Conservation (phyloP, 2,113 vertebrate genomes). For the Beaufortia kweichowensis region DNA sequence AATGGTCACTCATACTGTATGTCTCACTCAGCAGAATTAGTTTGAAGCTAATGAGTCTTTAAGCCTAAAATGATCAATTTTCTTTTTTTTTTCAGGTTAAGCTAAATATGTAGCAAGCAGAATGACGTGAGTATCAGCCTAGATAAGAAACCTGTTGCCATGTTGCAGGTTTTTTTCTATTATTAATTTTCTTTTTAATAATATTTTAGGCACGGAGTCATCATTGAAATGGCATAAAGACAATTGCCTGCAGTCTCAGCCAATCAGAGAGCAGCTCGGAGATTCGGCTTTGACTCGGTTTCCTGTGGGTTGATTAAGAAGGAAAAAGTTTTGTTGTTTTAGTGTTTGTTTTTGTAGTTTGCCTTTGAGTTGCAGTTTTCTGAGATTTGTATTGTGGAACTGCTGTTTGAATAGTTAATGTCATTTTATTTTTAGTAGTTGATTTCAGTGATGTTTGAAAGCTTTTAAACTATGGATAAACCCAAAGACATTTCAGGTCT, state of each 20-base stretch:
- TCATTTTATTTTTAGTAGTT: conserved; percentile 50
- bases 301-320: conserved; percentile 43
- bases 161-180: background rate
- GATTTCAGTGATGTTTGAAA: conserved; percentile 53
- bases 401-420: conserved; percentile 1
- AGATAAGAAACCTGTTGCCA: background rate
- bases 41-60: too few species aligned
- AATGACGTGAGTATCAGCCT: conserved; percentile 17
- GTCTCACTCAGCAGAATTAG: too few species aligned
- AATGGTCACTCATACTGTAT: too few species aligned
- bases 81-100: conserved; percentile 25
- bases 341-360: conserved; percentile 48
- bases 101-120: conserved; percentile 28
- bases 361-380: conserved; percentile 31
- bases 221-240: conserved; percentile 21
- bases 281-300: conserved; percentile 60
- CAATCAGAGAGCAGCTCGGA: conserved; percentile 29
- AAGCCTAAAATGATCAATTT: background rate
- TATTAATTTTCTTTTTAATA: background rate
- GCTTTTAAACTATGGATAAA: conserved; percentile 47
- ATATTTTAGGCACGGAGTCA: conserved; percentile 55
- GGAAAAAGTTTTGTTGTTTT: conserved; percentile 51
- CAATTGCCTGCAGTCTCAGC: conserved; percentile 29
- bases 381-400: background rate
- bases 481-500: conserved; percentile 56